Base-by-base conservation (phyloP, 2,888 invertebrate genomes). In the Cinara cedri region DNA sequence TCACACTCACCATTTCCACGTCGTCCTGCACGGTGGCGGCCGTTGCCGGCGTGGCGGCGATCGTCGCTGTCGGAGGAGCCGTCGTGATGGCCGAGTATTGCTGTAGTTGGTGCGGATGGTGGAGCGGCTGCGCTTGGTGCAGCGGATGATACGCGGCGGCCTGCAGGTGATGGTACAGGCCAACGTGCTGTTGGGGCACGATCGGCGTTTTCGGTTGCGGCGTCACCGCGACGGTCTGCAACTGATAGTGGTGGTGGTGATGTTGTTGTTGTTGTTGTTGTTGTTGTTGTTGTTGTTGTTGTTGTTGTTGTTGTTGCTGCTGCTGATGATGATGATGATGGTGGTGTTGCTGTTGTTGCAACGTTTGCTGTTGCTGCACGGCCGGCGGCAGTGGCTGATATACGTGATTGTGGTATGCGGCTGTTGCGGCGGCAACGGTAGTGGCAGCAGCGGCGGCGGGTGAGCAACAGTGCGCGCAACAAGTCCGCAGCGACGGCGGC, bases 391-490 rank as follows among this genome's bases (percentile, higher is more conserved):
- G 74, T 51, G 62, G 72, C 72, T 24, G 34, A 34, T 34, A 34
- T 34, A 34, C 34, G 34, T 34, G 34, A 34, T 34, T 34, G 34
- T 34, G 34, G 34, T 34, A 34, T 34, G 72, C 57, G 60, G 60
- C 72, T 26, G 62, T 11, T 19, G 72, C 16, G 62, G 72, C 62
- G 51, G 51, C 63, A 63, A 65, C 24, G 21, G 44, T 13, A 24
- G 66, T 21, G 49, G 66, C 16, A 57, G 60, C 16, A 57, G 78
- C 60, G 68, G 60, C 68, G 68, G 57, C 78, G 78, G 78, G 78
- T 42, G 78, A 78, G 78, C 78, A 78, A 78, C 78, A 78, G 78
- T 78, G 78, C 78, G 78, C 78, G 78, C 78, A 78, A 78, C 78
- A 78, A 78, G 78, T 78, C 70, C 78, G 78, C 78, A 78, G 60